Conservation (phyloP, 1,140 invertebrate species). For the Meloidogyne hapla region DNA sequence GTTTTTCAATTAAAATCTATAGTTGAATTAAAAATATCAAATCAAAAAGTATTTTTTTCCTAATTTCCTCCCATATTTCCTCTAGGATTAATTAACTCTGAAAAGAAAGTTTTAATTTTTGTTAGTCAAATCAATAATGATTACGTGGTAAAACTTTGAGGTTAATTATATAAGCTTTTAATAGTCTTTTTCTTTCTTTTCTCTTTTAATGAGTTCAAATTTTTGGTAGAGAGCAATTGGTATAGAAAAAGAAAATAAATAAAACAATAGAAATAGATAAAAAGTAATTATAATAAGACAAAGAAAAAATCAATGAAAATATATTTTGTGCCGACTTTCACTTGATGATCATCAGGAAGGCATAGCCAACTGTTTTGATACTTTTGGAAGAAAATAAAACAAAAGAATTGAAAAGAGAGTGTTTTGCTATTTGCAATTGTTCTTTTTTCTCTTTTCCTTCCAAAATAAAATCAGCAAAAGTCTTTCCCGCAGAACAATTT, state of each 20-base stretch:
- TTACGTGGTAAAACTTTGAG: background rate
- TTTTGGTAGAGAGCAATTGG: background rate
- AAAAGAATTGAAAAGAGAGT: background rate
- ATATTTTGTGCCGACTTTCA: background rate
- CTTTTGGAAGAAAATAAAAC: background rate
- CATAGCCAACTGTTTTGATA: background rate
- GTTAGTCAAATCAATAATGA: background rate
- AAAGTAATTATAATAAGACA: background rate
- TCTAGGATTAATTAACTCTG: background rate
- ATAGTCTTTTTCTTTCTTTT: background rate
- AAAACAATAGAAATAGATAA: background rate
- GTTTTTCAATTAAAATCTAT: too few species aligned
- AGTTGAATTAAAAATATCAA: too few species aligned
- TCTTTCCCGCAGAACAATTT: background rate
- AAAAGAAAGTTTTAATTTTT: background rate
- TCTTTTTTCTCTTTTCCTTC: background rate
- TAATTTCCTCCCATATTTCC: too few species aligned
- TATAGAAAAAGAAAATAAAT: background rate
- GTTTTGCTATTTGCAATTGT: background rate
- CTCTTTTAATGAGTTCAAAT: background rate
- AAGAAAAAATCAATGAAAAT: constrained; percentile 9
- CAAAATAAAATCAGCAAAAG: too few species aligned
- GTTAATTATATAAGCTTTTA: constrained; percentile 17
- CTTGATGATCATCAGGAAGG: background rate
- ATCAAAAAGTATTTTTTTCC: too few species aligned